phyloP scores from a whole-genome alignment of 92 coral and sea anemone genomes.

The Heliopora coerulea region DNA sequence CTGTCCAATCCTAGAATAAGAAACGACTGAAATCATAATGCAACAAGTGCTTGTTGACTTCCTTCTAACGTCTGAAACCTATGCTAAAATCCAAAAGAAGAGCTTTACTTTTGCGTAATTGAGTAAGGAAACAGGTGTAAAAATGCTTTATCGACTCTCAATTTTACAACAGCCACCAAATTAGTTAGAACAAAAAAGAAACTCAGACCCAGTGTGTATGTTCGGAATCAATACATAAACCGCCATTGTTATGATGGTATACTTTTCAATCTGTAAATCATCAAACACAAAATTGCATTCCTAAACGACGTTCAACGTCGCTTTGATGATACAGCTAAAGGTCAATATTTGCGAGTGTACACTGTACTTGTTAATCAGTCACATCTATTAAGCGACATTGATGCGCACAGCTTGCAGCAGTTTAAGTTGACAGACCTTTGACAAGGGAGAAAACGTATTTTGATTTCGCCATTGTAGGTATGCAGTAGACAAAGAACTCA shows the following conservation, averaged over 20 bases:
- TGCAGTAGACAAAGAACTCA: slow-evolving; percentile 16
- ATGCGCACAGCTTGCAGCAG: slow-evolving; percentile 32
- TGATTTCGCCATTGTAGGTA: neutral
- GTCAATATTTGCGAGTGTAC: slow-evolving; percentile 2
- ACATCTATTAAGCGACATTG: slow-evolving; percentile 12
- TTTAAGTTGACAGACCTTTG: slow-evolving; percentile 6
- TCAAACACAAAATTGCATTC: neutral
- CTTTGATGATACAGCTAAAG: neutral
- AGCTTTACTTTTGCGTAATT: too few species aligned
- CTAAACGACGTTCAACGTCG: neutral
- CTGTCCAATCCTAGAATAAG: neutral
- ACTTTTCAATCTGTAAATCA: neutral
- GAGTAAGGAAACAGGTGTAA: neutral
- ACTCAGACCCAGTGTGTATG: neutral
- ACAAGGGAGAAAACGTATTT: neutral
- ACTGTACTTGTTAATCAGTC: neutral
- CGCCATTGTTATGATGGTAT: neutral
- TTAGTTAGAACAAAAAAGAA: slow-evolving; percentile 25
- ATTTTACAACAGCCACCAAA: neutral
- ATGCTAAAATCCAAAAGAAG: too few species aligned
- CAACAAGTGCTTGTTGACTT: neutral
- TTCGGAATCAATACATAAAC: neutral
- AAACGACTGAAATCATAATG: neutral
- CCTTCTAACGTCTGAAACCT: too few species aligned
- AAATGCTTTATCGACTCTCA: neutral